These are phyloP conservation scores for Torymus auratus DNA, from an alignment of 2,888 invertebrate species.

Conservation along the genomic window DNA sequence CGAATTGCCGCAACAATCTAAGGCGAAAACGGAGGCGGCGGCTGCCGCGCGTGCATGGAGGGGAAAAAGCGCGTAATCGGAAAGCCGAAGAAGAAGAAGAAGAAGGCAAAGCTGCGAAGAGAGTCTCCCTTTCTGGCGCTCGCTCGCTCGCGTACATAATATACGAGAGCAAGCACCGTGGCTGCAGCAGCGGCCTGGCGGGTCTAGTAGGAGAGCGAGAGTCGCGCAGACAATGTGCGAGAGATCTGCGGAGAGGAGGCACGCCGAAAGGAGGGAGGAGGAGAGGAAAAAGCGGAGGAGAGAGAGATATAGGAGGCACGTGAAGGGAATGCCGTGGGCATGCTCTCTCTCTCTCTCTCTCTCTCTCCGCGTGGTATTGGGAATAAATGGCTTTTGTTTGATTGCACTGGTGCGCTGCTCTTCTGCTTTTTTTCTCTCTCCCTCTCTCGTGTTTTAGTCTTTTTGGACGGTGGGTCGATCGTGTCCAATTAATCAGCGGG, in stretches of 20 bases:
- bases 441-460: too few species aligned
- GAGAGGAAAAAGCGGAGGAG: background rate
- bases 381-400: constrained; percentile 12
- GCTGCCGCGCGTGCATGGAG: background rate
- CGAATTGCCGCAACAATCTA: constrained; percentile 53
- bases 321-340: background rate
- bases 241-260: constrained; percentile 15
- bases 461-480: too few species aligned
- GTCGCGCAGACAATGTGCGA: constrained; percentile 46
- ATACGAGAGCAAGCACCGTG: background rate
- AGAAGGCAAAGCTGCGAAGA: too few species aligned
- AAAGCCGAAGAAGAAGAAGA: constrained; percentile 38
- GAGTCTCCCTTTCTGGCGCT: constrained; percentile 4
- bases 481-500: too few species aligned
- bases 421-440: background rate
- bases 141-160: background rate
- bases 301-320: background rate
- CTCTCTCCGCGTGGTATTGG: background rate
- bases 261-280: constrained; percentile 11
- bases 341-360: background rate
- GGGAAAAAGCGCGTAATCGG: constrained; percentile 57
- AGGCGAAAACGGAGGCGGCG: constrained; percentile 39
- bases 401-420: background rate
- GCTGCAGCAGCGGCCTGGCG: too few species aligned
- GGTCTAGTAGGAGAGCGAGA: too few species aligned